Conservation (phyloP, 1,140 invertebrate genomes). For the Drosophila paulistorum region DNA sequence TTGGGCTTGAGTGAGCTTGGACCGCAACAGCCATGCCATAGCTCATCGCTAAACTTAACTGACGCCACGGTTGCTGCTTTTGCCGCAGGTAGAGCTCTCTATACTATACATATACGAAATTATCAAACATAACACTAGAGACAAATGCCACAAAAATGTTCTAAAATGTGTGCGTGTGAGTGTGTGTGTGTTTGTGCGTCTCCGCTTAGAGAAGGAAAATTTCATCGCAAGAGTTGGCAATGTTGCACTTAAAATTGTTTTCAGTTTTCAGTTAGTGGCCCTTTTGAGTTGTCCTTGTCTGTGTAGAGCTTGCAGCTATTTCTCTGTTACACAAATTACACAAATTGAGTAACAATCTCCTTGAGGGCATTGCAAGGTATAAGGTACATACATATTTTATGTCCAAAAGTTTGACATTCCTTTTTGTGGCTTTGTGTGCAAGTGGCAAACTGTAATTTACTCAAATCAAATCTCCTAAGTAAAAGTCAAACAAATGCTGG, state of each 20-base stretch:
- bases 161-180: neutral
- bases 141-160: slow-evolving; percentile 2
- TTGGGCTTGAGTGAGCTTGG: neutral
- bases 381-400: neutral
- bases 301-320: slow-evolving; percentile 16
- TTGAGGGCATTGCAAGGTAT: slow-evolving; percentile 24
- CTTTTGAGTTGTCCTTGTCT: slow-evolving; percentile 16
- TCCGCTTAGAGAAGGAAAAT: neutral
- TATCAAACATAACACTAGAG: slow-evolving; percentile 2
- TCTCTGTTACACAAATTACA: slow-evolving; percentile 48
- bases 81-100: neutral
- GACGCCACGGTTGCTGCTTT: too few species aligned
- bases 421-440: neutral
- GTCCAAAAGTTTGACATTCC: slow-evolving; percentile 6
- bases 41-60: neutral
- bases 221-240: neutral
- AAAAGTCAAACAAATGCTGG: slow-evolving; percentile 10
- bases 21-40: slow-evolving; percentile 4
- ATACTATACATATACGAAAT: neutral
- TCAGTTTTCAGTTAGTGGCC: neutral
- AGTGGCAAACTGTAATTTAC: slow-evolving; percentile 45
- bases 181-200: neutral
- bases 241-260: slow-evolving; percentile 7
- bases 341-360: slow-evolving; percentile 61
- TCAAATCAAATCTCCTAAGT: slow-evolving; percentile 10